A percentile compares a stretch with the other conserved stretches of the same genome.
phyloP scores from a whole-genome alignment of 2,888 invertebrate genomes.

The Idaea biselata region DNA sequence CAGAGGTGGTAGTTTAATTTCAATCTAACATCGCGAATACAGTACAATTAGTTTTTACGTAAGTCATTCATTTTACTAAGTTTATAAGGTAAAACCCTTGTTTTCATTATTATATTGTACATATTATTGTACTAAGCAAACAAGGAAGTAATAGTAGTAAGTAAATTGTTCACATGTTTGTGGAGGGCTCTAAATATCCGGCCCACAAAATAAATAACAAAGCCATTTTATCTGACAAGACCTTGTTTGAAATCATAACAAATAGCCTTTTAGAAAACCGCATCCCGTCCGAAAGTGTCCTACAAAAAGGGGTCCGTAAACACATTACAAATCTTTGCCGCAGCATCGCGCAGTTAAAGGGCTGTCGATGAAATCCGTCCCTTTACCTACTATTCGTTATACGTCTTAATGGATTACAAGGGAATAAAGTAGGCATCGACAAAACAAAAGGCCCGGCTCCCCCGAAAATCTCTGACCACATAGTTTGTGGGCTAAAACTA shows the following conservation, averaged over 20 bases:
- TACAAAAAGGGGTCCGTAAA: conserved; percentile 70
- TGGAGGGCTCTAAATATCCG: conserved; percentile 59
- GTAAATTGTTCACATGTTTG: conserved; percentile 33
- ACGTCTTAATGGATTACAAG: conserved; percentile 75
- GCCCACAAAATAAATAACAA: conserved; percentile 70
- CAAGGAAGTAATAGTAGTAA: neutral
- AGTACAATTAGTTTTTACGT: too few species aligned
- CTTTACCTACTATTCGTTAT: conserved; percentile 69
- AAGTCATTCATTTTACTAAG: neutral
- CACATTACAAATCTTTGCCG: conserved; percentile 74
- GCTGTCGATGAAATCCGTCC: conserved; percentile 72
- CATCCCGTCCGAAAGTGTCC: conserved; percentile 71
- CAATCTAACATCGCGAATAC: too few species aligned
- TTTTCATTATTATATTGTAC: neutral
- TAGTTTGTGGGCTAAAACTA: conserved; percentile 75
- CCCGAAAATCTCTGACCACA: conserved; percentile 74
- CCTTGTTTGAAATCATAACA: conserved; percentile 78
- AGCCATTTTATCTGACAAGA: conserved; percentile 73
- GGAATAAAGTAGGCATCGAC: conserved; percentile 75
- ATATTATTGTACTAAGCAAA: neutral
- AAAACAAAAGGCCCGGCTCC: conserved; percentile 71
- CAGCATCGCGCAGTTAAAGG: conserved; percentile 64
- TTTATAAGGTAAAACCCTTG: neutral
- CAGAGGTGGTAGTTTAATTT: too few species aligned
- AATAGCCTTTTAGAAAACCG: conserved; percentile 77